Evolutionary conservation across 2,113 vertebrate genomes (phyloP).

Genomic region (Gallinago jamesoni): DNA sequence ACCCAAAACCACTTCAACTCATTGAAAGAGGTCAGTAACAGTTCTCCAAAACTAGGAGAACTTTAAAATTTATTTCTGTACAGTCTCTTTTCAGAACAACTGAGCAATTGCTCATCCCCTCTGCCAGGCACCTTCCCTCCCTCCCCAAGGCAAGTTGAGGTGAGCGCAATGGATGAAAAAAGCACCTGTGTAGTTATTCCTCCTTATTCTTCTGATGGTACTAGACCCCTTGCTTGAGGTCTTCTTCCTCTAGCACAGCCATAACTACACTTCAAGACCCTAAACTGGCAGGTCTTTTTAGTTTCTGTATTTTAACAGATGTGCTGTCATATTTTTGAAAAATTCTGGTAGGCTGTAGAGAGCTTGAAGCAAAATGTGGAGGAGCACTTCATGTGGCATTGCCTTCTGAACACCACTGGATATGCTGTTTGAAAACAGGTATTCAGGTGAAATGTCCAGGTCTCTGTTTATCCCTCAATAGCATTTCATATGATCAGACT

Average conservation of each 20-base stretch:
- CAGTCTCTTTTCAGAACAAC: background rate
- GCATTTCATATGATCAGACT: background rate
- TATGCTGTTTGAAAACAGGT: conserved; percentile 24
- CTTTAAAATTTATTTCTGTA: background rate
- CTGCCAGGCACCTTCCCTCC: background rate
- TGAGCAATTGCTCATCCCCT: background rate
- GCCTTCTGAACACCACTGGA: conserved; percentile 23
- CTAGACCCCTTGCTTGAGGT: background rate
- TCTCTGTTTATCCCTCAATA: background rate
- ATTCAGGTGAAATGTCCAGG: background rate
- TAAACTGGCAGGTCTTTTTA: background rate
- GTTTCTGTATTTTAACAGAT: background rate
- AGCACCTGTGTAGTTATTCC: background rate
- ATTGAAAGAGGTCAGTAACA: background rate
- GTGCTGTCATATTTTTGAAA: background rate
- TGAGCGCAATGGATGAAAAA: background rate
- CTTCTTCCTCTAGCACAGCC: conserved; percentile 12
- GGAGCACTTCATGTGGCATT: background rate
- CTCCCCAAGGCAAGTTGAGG: background rate
- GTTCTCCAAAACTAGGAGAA: background rate
- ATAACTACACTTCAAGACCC: conserved; percentile 14
- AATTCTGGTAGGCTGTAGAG: background rate
- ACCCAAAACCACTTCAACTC: background rate
- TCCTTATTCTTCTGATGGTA: background rate
- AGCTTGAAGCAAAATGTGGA: conserved; percentile 17